Conservation (phyloP, 2,888 invertebrate species). For the Brenthis hecate region DNA sequence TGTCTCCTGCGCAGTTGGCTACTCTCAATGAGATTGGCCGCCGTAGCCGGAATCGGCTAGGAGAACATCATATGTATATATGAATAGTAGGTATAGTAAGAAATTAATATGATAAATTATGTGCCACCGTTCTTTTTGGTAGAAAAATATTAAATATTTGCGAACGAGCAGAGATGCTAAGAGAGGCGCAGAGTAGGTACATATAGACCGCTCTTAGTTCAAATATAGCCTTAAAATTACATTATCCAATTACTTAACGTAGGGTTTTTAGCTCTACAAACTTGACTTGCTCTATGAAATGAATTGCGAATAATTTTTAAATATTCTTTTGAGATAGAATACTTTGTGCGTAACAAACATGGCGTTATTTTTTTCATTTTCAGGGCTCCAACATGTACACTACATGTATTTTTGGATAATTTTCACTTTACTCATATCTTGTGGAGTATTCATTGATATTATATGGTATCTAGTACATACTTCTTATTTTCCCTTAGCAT, state of each 20-base stretch:
- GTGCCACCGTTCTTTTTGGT: constrained; percentile 6
- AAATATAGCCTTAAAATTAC: constrained; percentile 46
- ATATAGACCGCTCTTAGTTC: constrained; percentile 52
- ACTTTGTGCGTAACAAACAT: neutral
- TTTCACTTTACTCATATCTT: too few species aligned
- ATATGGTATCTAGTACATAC: too few species aligned
- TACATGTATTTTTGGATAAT: too few species aligned
- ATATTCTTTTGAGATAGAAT: neutral
- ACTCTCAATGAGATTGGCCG: too few species aligned
- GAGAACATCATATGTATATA: too few species aligned
- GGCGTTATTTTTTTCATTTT: too few species aligned
- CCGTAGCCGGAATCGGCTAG: too few species aligned
- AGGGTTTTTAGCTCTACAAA: neutral
- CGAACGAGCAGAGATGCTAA: constrained; percentile 11
- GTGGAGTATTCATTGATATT: too few species aligned
- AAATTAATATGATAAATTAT: constrained; percentile 10
- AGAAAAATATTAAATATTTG: constrained; percentile 20
- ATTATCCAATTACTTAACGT: constrained; percentile 14
- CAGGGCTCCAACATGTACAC: too few species aligned
- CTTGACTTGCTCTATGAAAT: neutral
- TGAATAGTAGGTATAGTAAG: neutral
- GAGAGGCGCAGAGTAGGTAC: constrained; percentile 33
- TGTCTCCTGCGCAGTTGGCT: too few species aligned
- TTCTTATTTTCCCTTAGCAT: too few species aligned
- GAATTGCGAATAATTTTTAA: neutral